Conservation (phyloP, 2,888 invertebrate species). For the Apomyelois bistriatella region DNA sequence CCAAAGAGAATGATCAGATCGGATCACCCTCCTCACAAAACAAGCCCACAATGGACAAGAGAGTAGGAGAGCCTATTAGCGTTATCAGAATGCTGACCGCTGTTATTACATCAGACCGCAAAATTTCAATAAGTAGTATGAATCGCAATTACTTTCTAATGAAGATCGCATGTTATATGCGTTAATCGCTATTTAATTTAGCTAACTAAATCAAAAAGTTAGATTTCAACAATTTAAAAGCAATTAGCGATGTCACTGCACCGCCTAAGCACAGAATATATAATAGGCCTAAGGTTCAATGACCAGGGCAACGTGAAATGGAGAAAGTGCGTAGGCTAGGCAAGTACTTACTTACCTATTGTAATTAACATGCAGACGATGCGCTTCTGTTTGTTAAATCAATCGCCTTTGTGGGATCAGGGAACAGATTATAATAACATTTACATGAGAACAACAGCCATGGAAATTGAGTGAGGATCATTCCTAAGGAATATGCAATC, state of each 20-base stretch:
- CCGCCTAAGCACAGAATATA: too few relatives aligned
- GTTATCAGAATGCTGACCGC: too few relatives aligned
- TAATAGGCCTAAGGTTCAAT: conserved; percentile 18
- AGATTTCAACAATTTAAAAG: not conserved
- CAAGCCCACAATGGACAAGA: too few relatives aligned
- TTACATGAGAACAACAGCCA: not conserved
- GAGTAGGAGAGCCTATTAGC: too few relatives aligned
- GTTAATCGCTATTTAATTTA: too few relatives aligned
- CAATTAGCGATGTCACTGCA: conserved; percentile 13
- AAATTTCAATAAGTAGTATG: too few relatives aligned
- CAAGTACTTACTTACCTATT: conserved; percentile 16
- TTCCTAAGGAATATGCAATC: too few relatives aligned
- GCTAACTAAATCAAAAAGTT: not conserved
- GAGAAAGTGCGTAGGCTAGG: conserved; percentile 49
- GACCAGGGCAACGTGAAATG: conserved; percentile 25
- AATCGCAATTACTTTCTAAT: too few relatives aligned
- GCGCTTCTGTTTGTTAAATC: conserved; percentile 37
- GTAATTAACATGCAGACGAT: conserved; percentile 50
- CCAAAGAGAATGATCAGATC: too few relatives aligned
- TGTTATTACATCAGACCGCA: too few relatives aligned
- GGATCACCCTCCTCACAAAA: too few relatives aligned
- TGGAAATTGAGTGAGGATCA: not conserved
- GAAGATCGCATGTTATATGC: too few relatives aligned
- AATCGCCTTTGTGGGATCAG: conserved; percentile 19
- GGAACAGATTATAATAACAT: not conserved